Base-by-base conservation (phyloP, 37 sponge, comb jelly and placozoan genomes). In the Cliona cf. orientalis region DNA sequence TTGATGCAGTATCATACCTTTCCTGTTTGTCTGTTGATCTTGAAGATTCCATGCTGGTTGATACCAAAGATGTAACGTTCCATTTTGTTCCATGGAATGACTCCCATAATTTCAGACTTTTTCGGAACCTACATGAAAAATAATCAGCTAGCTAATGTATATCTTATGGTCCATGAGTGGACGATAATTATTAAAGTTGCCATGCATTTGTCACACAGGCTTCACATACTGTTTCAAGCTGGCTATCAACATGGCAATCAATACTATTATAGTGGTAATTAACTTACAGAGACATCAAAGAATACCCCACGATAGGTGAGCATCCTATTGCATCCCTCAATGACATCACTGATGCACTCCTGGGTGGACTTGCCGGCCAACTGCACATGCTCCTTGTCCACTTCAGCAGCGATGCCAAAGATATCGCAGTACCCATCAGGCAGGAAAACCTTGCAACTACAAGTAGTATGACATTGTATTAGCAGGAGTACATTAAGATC, bases 31-130 rank as follows among this genome's bases (percentile, higher is more conserved):
- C 60, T 74, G 31, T 74, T 40, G 5, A 81, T 46, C 12, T 71
- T 75, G 31, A 69, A 58, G 53, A 88, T 55, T 3, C 88, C 77
- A 28, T 76, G 42, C 2, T 57, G 49, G 55, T 43, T 75, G 58
- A 88, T n/a, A 14, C 88, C 82, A 75, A 88, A 81, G 53, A 66
- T 39, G 14, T 36, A 19, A 17, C 23, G 42, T 33, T 88, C 64
- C 88, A 88, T 88, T 59, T 76, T 75, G 43, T 81, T 81, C 76
- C 82, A 58, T 26, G 75, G 82, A 55, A 87, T 79, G 66, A 83
- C 74, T 23, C 5, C 34, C 62, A 84, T 5, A 1, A 87, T 80
- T 22, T 87, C 81, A 57, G 56, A 35, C 41, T 74, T 58, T 29
- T 63, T 68, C 29, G 87, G 87, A 5, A 80, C 80, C 80, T 80